Evolutionary conservation across 1,140 invertebrate genomes (phyloP).

Genomic region (Tetranychus cinnabarinus): DNA sequence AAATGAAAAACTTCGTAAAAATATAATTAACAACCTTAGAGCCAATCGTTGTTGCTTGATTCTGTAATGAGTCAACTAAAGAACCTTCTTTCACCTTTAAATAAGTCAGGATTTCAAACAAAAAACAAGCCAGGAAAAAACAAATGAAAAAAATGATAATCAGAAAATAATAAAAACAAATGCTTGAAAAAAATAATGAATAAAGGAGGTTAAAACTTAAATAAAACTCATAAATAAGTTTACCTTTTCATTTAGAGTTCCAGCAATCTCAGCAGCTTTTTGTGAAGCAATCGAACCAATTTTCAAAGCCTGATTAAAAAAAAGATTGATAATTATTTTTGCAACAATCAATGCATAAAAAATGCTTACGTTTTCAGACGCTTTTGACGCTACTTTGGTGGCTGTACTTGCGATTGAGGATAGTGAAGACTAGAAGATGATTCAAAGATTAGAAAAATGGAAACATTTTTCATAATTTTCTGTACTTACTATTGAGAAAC

Average conservation of each 20-base stretch:
- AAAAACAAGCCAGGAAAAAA: neutral
- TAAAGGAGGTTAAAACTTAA: neutral
- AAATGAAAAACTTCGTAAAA: neutral
- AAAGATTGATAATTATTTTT: constrained; percentile 15
- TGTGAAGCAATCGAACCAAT: constrained; percentile 58
- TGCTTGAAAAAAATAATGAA: neutral
- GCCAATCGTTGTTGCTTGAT: constrained; percentile 36
- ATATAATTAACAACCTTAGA: constrained; percentile 30
- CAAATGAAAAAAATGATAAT: constrained; percentile 6
- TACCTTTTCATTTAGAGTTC: constrained; percentile 36
- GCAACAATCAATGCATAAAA: neutral
- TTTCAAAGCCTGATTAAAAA: constrained; percentile 45
- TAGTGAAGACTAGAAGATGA: constrained; percentile 42
- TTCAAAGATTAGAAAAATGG: no score
- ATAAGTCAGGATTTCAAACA: constrained; percentile 10
- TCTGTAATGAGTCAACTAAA: constrained; percentile 38
- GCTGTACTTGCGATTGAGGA: constrained; percentile 62
- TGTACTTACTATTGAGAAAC: constrained; percentile 13
- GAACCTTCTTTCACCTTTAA: constrained; percentile 43
- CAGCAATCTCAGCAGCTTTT: constrained; percentile 42
- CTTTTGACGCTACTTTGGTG: constrained; percentile 59
- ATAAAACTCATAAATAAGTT: constrained; percentile 11
- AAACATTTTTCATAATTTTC: no score
- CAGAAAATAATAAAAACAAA: neutral
- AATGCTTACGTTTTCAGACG: constrained; percentile 42